Percentiles rank a stretch among this genome's conserved stretches.
phyloP scores from a whole-genome alignment of 2,888 invertebrate species.

The Lepidocyrtoides sp. region DNA sequence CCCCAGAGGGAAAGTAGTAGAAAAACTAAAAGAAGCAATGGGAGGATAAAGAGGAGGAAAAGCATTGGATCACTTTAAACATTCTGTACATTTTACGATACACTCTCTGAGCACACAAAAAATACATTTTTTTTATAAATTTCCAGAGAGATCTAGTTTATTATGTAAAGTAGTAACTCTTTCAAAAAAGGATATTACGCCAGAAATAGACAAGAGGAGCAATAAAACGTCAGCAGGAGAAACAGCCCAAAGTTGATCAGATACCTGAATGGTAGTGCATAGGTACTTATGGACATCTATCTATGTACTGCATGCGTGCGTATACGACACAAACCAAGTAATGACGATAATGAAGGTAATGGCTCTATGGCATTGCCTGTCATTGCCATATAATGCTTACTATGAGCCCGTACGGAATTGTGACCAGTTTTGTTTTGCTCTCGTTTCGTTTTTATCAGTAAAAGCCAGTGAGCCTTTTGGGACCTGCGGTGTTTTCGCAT shows the following conservation, averaged over 20 bases:
- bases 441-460: slow-evolving; percentile 52
- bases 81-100: slow-evolving; percentile 28
- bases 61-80: slow-evolving; percentile 64
- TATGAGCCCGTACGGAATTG: not conserved
- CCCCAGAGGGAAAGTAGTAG: slow-evolving; percentile 66
- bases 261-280: slow-evolving; percentile 50
- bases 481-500: slow-evolving; percentile 79
- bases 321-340: slow-evolving; percentile 15
- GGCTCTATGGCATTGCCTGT: not conserved
- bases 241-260: slow-evolving; percentile 77
- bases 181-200: slow-evolving; percentile 58
- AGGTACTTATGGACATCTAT: not conserved
- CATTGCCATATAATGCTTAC: too few relatives aligned
- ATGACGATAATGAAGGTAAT: slow-evolving; percentile 63
- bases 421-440: not conserved
- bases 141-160: not conserved
- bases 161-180: slow-evolving; percentile 51
- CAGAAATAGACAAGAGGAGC: slow-evolving; percentile 32
- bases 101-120: not conserved
- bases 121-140: not conserved
- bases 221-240: slow-evolving; percentile 57
- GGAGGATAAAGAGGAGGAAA: too few relatives aligned
- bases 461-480: slow-evolving; percentile 45
- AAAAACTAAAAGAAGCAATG: slow-evolving; percentile 20
- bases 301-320: too few relatives aligned